These are phyloP conservation scores for Synergus laeviventris DNA, from an alignment of 2,888 invertebrate species.

Conservation along the genomic window DNA sequence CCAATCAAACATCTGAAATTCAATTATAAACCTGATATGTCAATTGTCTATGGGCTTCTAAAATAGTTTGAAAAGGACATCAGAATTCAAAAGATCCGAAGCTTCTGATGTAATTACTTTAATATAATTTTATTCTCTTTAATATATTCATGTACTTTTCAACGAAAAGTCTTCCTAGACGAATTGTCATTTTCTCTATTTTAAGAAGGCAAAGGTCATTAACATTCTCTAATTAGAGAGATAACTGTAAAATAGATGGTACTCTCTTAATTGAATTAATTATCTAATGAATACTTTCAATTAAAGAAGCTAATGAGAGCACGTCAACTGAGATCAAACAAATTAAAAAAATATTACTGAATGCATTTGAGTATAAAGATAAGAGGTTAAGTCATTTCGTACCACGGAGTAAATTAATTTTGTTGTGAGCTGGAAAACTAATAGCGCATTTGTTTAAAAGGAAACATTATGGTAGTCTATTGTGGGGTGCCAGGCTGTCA, in stretches of 20 bases:
- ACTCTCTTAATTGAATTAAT: background rate
- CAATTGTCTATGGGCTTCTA: no score
- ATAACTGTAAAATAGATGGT: background rate
- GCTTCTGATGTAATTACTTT: background rate
- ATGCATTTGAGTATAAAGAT: background rate
- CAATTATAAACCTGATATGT: background rate
- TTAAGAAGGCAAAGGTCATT: background rate
- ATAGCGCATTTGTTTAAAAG: background rate
- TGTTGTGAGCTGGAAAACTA: background rate
- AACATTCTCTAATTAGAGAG: background rate
- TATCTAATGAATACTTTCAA: background rate
- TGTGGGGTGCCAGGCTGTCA: background rate
- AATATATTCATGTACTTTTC: background rate
- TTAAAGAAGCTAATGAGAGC: background rate
- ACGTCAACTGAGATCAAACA: background rate
- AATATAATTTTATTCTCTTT: background rate
- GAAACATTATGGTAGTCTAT: background rate
- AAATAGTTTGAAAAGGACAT: no score
- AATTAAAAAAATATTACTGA: background rate
- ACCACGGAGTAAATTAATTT: background rate
- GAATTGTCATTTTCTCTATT: no score
- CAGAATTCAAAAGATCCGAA: background rate
- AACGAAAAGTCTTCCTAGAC: no score
- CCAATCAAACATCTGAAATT: background rate
- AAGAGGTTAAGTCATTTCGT: background rate